phyloP scores from a whole-genome alignment of 2,888 invertebrate genomes.

The Biston betularia region DNA sequence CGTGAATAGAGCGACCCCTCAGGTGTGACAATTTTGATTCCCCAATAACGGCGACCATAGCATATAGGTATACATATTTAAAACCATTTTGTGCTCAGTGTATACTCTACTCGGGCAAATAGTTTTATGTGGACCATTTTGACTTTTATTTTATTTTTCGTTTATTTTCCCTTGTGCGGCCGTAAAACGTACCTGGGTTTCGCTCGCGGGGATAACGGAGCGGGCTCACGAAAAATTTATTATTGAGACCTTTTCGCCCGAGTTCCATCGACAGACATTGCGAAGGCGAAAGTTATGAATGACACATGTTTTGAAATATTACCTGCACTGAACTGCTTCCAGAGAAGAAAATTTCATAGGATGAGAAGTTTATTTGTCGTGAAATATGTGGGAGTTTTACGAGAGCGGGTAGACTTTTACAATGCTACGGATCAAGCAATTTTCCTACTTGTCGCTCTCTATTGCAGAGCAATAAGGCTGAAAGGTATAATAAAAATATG shows the following conservation, averaged over 20 bases:
- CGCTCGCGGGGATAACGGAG: slow-evolving; percentile 82
- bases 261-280: slow-evolving; percentile 85
- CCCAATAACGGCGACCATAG: slow-evolving; percentile 31
- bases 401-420: slow-evolving; percentile 77
- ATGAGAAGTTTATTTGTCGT: slow-evolving; percentile 85
- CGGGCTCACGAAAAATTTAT: slow-evolving; percentile 85
- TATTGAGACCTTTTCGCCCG: slow-evolving; percentile 85
- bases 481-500: slow-evolving; percentile 76
- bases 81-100: slow-evolving; percentile 67
- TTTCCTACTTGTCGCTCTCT: slow-evolving; percentile 74
- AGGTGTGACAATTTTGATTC: slow-evolving; percentile 42
- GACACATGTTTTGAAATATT: slow-evolving; percentile 87
- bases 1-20: not conserved
- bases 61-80: slow-evolving; percentile 60
- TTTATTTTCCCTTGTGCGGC: slow-evolving; percentile 85
- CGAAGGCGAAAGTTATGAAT: slow-evolving; percentile 86
- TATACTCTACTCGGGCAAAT: slow-evolving; percentile 78
- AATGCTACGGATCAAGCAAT: slow-evolving; percentile 80
- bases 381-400: slow-evolving; percentile 85
- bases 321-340: slow-evolving; percentile 83
- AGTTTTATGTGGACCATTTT: slow-evolving; percentile 84
- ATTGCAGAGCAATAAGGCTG: slow-evolving; percentile 75
- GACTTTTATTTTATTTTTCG: slow-evolving; percentile 86
- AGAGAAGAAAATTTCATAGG: slow-evolving; percentile 79
- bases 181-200: slow-evolving; percentile 84